These are phyloP conservation scores for Tiliqua scincoides DNA, from an alignment of 2,113 vertebrate genomes.

Conservation along the genomic window DNA sequence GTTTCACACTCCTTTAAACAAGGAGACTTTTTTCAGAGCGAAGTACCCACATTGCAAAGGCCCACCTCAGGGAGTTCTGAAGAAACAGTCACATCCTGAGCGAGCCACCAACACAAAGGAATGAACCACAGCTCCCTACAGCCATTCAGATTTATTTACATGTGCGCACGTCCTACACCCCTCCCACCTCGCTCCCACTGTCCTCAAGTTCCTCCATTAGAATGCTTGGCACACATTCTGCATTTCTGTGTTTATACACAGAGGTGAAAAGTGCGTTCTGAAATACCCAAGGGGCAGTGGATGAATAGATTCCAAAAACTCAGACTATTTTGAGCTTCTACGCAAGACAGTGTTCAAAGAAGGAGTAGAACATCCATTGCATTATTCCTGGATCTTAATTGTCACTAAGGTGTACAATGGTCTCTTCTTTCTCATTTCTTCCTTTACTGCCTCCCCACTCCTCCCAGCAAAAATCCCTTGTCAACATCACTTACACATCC, in stretches of 20 bases:
- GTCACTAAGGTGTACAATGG: neutral
- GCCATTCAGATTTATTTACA: neutral
- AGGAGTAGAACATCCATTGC: neutral
- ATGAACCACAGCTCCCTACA: neutral
- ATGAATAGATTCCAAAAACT: neutral
- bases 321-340: neutral
- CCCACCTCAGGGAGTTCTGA: neutral
- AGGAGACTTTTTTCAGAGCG: conserved; percentile 25
- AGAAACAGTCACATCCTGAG: neutral
- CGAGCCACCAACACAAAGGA: conserved; percentile 3
- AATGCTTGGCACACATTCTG: neutral
- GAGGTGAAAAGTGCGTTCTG: neutral
- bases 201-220: neutral
- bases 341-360: neutral
- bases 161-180: neutral
- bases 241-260: neutral
- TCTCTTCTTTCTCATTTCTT: neutral
- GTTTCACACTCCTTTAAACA: neutral
- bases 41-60: conserved; percentile 30
- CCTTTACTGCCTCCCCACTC: no score
- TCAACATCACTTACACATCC: conserved; percentile 92
- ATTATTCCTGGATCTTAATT: conserved; percentile 8
- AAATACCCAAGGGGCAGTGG: neutral
- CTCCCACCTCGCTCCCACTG: neutral
- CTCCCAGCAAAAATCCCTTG: conserved; percentile 30